Base-by-base conservation (phyloP, 2,113 vertebrate species). In the Noturus placidus region DNA sequence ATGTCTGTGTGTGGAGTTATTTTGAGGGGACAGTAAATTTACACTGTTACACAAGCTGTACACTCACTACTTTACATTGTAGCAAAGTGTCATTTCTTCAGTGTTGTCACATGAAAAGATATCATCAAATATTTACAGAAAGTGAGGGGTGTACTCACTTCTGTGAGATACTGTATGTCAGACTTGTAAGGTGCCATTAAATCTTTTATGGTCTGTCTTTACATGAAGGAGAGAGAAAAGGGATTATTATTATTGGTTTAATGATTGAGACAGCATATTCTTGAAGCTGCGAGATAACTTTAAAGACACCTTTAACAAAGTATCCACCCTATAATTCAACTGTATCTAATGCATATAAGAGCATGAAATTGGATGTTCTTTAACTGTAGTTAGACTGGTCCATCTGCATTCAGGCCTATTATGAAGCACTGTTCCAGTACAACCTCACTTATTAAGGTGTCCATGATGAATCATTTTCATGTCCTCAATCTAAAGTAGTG, bases 351-450 rank as follows among this genome's bases (percentile, higher is more conserved):
- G 56, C 19, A 56, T 79, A 33, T 30, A 27, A 74, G 20, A 77
- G 25, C 42, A 5, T 77, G 74, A 77, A 77, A 50, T 50, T 76
- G 30, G 72, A 76, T 46, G 35, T 76, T 50, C 38, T 42, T 50
- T 76, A n/a, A 46, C 17, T 27, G 38, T 46, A 76, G 10, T 50
- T 46, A 74, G 10, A 78, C 27, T 30, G 77, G 27, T 17, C n/a
- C 27, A 20, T 54, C 17, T 78, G 76, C 76, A 52, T 30, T 78
- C 76, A 30, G 27, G 30, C 7, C 46, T 54, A 17, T 79, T 56
- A 79, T 80, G 30, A 57, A 80, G 52, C 77, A 54, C 6, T 78
- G 25, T 78, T 78, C 76, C 76, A 30, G 50, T 78, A 78, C 50
- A 30, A 54, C 76, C 9, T 54, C 14, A 17, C 22, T 30, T 78